phyloP scores from a whole-genome alignment of 2,888 invertebrate genomes.

The Craniophora ligustri region DNA sequence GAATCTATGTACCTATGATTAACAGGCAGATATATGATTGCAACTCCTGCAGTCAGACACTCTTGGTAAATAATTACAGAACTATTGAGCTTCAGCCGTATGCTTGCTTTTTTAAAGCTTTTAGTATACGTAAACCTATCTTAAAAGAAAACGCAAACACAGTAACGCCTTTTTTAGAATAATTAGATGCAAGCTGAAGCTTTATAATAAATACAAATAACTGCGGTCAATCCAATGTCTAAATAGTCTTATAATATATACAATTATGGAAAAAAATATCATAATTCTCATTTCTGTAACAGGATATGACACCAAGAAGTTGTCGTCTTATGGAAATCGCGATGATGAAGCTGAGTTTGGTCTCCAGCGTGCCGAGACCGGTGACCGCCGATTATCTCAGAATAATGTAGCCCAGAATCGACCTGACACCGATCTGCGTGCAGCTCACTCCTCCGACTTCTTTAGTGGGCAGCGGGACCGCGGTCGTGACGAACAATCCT shows the following conservation, averaged over 20 bases:
- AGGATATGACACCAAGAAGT: slow-evolving; percentile 91
- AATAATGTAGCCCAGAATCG: slow-evolving; percentile 67
- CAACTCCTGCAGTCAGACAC: slow-evolving; percentile 8
- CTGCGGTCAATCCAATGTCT: not conserved
- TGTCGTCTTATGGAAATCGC: slow-evolving; percentile 78
- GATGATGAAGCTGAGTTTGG: slow-evolving; percentile 93
- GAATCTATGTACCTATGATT: not conserved
- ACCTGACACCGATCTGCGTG: slow-evolving; percentile 90
- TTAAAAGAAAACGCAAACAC: slow-evolving; percentile 8
- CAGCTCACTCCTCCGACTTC: slow-evolving; percentile 93
- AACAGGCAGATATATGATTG: slow-evolving; percentile 5
- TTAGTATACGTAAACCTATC: slow-evolving; percentile 34
- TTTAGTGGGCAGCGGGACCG: slow-evolving; percentile 89
- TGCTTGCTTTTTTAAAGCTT: slow-evolving; percentile 60
- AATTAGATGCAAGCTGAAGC: slow-evolving; percentile 27
- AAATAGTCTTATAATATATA: not conserved
- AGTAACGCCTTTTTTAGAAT: slow-evolving; percentile 14
- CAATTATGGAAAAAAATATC: not conserved
- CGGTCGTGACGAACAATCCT: slow-evolving; percentile 77
- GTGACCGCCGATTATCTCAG: slow-evolving; percentile 83
- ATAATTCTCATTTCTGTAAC: slow-evolving; percentile 41
- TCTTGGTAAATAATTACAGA: slow-evolving; percentile 60
- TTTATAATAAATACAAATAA: slow-evolving; percentile 15
- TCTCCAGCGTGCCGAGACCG: slow-evolving; percentile 92
- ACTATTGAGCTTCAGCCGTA: slow-evolving; percentile 60